Base-by-base conservation (phyloP, 92 coral and sea anemone genomes). In the Zoanthus solanderi region DNA sequence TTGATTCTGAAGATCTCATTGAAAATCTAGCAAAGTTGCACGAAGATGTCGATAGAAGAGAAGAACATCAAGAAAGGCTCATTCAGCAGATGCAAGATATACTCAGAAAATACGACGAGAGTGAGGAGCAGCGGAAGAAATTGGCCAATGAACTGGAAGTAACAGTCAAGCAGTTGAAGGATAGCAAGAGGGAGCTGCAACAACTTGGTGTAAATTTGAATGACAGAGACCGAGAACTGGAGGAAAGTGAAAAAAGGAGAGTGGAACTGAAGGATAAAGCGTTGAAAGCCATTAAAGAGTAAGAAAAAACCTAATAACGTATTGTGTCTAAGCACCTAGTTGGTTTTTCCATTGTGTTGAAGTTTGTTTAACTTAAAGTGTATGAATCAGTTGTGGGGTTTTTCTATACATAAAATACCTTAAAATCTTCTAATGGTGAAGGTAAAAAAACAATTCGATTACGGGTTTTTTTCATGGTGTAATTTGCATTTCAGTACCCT, bases 281-380 rank as follows among this genome's bases (percentile, higher is more conserved):
- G 13, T 67, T 97, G 61, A 92, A 91, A 50, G 90, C 98, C 44
- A 89, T 97, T 17, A 97, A 95, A 95, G 99, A 97, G 99, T 97
- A 90, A 91, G 98, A 88, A 60, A 52, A 37, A 0, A 37, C 42
- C 4, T 37, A 1, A 37, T 37, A 37, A 37, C 4, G 42, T 37
- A 37, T 37, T 37, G 4, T 37, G 4, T 37, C 42, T 37, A 37
- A 37, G 42, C 2, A 37, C 2, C 42, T 37, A 37, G 42, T 37
- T 37, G 42, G 42, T 37, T 37, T 37, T 37, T 37, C 42, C 2
- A 37, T 4, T 37, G 42, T 37, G 0, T 37, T 37, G 42, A 37
- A 37, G 2, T 37, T 37, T 37, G 42, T 37, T 37, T 37, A 4
- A 2, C 42, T 37, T 37, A 37, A 37, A 37, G 42, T 37, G 42